Evolutionary conservation across 1,140 invertebrate genomes (phyloP).

Genomic region (Macrobrachium nipponense): DNA sequence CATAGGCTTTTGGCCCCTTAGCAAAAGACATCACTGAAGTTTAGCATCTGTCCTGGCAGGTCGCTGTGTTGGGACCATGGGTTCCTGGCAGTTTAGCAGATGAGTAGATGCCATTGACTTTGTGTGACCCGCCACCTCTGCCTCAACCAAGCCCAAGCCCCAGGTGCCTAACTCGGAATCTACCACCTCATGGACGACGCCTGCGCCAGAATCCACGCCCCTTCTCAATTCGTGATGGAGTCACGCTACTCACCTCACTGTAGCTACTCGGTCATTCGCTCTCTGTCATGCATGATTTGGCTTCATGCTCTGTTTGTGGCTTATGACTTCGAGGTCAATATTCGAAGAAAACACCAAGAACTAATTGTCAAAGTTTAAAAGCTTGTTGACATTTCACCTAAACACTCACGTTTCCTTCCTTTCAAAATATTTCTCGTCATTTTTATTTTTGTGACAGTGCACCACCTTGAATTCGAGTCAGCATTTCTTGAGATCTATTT

Average conservation of each 20-base stretch:
- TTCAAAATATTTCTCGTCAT: too few relatives aligned
- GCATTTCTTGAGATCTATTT: too few relatives aligned
- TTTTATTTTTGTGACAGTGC: too few relatives aligned
- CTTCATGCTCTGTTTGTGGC: not conserved
- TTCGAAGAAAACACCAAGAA: too few relatives aligned
- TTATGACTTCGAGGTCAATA: not conserved
- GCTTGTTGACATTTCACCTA: too few relatives aligned
- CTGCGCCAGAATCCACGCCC: conserved; percentile 34
- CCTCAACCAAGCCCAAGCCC: conserved; percentile 34
- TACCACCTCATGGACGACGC: conserved; percentile 28
- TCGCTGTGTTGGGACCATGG: conserved; percentile 65
- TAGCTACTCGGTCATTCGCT: not conserved
- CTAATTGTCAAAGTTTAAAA: too few relatives aligned
- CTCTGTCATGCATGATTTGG: conserved; percentile 4
- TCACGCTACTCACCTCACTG: not conserved
- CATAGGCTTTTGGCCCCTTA: not conserved
- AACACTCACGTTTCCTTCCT: too few relatives aligned
- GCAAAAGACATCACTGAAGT: not conserved
- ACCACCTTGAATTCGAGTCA: too few relatives aligned
- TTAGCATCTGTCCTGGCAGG: conserved; percentile 44
- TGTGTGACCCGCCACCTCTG: conserved; percentile 60
- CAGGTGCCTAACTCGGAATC: conserved; percentile 23
- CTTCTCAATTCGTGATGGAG: conserved; percentile 41
- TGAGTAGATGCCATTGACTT: conserved; percentile 59
- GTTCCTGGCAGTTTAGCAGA: conserved; percentile 66